Percentiles rank a stretch among this genome's conserved stretches.
phyloP scores from a whole-genome alignment of 2,888 invertebrate genomes.

The Cheilosia scutellata region DNA sequence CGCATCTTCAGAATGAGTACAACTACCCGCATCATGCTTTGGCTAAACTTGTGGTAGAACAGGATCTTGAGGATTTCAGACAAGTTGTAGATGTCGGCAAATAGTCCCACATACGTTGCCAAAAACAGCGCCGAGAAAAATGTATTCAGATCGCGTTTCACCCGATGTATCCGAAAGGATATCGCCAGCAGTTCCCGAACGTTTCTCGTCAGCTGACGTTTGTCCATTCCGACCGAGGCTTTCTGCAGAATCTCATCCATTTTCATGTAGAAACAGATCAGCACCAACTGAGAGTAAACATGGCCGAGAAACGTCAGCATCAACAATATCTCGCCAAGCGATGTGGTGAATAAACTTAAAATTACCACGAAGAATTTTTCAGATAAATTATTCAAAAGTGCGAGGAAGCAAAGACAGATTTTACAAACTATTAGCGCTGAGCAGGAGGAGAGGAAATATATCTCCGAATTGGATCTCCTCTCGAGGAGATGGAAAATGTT shows the following conservation, averaged over 20 bases:
- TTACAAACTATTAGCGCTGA: not conserved
- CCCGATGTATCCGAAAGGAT: conserved; percentile 24
- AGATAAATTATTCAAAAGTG: not conserved
- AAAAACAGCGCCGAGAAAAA: conserved; percentile 9
- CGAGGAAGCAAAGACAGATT: not conserved
- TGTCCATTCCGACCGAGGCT: not conserved
- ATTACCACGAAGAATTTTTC: not conserved
- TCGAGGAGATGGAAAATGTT: not conserved
- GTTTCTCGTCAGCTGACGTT: not conserved
- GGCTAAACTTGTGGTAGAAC: not conserved
- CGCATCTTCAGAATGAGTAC: not conserved
- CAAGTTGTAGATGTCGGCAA: not conserved
- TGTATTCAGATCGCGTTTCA: not conserved
- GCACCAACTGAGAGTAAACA: conserved; percentile 27
- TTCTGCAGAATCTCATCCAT: not conserved
- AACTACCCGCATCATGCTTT: not conserved
- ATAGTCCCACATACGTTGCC: not conserved
- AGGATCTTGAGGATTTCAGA: not conserved
- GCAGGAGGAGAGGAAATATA: not conserved
- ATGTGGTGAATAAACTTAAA: not conserved
- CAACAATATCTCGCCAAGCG: not conserved
- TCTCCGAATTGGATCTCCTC: not conserved
- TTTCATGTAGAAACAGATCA: too few species aligned
- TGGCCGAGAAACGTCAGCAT: not conserved
- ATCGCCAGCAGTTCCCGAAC: not conserved